Percentiles rank a stretch among this genome's conserved stretches.
Evolutionary conservation across 2,113 vertebrate species (phyloP).

Genomic region (Percina caprodes): DNA sequence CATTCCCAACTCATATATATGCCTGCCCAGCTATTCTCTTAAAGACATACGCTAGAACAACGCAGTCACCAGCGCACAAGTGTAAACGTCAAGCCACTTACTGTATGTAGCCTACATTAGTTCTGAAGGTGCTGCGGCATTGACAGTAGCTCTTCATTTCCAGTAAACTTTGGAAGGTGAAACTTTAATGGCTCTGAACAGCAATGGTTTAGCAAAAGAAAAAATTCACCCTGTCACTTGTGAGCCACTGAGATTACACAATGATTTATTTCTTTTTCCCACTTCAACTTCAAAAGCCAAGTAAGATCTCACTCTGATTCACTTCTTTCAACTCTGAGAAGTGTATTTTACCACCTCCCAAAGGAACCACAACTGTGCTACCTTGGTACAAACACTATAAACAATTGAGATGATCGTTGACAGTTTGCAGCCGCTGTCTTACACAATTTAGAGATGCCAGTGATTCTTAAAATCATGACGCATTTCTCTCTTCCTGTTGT

Average conservation of each 20-base stretch:
- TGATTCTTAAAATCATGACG: constrained; percentile 17
- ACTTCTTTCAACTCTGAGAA: constrained; percentile 25
- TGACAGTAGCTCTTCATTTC: constrained; percentile 5
- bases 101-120: no score
- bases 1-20: no score
- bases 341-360: constrained; percentile 22
- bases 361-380: constrained; percentile 26
- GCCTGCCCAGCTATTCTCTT: no score
- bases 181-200: constrained; percentile 1
- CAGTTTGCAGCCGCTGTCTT: constrained; percentile 29
- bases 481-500: constrained; percentile 6
- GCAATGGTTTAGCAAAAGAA: background rate
- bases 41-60: no score
- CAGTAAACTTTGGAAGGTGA: constrained; percentile 5
- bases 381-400: constrained; percentile 29
- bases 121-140: background rate
- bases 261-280: constrained; percentile 16
- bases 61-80: no score
- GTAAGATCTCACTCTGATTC: constrained; percentile 29
- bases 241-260: constrained; percentile 21
- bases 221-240: background rate
- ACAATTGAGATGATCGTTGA: constrained; percentile 28
- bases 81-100: no score
- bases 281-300: constrained; percentile 27
- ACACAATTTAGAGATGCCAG: constrained; percentile 35